These are phyloP conservation scores for Chaetodon auriga DNA, from an alignment of 2,113 vertebrate species.

Conservation along the genomic window DNA sequence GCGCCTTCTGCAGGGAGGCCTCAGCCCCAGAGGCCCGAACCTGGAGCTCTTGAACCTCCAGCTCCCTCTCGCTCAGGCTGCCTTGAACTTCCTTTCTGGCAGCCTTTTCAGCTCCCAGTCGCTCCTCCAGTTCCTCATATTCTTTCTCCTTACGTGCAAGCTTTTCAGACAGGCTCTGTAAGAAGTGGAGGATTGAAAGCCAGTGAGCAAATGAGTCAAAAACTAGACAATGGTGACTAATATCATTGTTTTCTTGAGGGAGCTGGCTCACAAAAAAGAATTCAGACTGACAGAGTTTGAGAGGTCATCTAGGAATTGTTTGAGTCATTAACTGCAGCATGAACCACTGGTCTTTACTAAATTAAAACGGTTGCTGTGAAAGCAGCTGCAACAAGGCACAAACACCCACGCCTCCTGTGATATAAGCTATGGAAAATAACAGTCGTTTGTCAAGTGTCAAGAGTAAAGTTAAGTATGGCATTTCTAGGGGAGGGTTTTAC, in stretches of 20 bases:
- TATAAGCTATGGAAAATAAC: constrained; percentile 56
- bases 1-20: constrained; percentile 86
- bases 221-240: not conserved
- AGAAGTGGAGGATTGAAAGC: not conserved
- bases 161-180: constrained; percentile 89
- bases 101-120: constrained; percentile 85
- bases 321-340: not conserved
- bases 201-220: not conserved
- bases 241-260: not conserved
- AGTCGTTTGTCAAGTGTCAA: constrained; percentile 41
- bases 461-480: constrained; percentile 48
- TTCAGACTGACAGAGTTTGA: not conserved
- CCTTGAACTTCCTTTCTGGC: constrained; percentile 88
- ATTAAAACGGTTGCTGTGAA: constrained; percentile 9
- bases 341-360: constrained; percentile 17
- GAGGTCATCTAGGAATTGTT: not conserved
- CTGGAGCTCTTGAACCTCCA: constrained; percentile 93
- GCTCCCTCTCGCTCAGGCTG: constrained; percentile 90
- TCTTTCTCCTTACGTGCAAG: constrained; percentile 88
- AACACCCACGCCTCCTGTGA: not conserved
- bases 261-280: not conserved
- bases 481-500: constrained; percentile 48
- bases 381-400: not conserved
- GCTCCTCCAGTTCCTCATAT: constrained; percentile 88
- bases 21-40: constrained; percentile 86